phyloP scores from a whole-genome alignment of 2,797 vertebrate genomes.

The Mus minutoides region DNA sequence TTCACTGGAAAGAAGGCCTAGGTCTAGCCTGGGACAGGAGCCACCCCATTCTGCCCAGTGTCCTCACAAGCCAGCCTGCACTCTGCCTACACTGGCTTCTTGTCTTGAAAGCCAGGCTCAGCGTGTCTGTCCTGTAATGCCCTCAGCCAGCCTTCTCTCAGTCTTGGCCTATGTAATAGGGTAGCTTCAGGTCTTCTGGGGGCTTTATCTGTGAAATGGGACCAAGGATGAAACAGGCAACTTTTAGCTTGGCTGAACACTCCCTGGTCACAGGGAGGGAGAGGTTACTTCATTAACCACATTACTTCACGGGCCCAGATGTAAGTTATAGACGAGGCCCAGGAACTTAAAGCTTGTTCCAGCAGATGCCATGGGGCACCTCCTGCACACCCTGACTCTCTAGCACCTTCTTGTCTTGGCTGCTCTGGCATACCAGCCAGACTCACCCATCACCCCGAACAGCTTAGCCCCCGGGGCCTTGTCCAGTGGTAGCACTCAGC shows the following conservation, averaged over 20 bases:
- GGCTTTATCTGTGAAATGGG: constrained; percentile 13
- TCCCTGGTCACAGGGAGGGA: neutral
- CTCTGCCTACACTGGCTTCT: neutral
- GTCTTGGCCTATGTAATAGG: neutral
- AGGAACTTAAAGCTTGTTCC: neutral
- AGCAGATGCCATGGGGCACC: neutral
- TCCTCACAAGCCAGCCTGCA: neutral
- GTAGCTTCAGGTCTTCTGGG: neutral
- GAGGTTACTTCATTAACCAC: neutral
- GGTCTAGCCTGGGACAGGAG: neutral
- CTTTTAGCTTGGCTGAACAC: neutral
- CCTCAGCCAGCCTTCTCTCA: neutral
- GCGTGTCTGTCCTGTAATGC: neutral
- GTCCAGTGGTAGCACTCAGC: neutral
- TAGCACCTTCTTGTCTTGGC: neutral
- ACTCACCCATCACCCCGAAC: neutral
- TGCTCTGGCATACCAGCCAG: neutral
- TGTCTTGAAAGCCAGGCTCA: too few relatives aligned
- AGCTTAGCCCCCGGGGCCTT: too few relatives aligned
- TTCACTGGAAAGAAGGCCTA: neutral
- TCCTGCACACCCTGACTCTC: neutral
- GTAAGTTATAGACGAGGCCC: too few relatives aligned
- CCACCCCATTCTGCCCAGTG: too few relatives aligned
- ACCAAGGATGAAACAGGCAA: neutral
- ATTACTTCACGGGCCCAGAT: neutral